A percentile compares a stretch with the other conserved stretches of the same genome.
Evolutionary conservation across 2,797 vertebrate genomes (phyloP).

Genomic region (Arrhamphus sclerolepis): DNA sequence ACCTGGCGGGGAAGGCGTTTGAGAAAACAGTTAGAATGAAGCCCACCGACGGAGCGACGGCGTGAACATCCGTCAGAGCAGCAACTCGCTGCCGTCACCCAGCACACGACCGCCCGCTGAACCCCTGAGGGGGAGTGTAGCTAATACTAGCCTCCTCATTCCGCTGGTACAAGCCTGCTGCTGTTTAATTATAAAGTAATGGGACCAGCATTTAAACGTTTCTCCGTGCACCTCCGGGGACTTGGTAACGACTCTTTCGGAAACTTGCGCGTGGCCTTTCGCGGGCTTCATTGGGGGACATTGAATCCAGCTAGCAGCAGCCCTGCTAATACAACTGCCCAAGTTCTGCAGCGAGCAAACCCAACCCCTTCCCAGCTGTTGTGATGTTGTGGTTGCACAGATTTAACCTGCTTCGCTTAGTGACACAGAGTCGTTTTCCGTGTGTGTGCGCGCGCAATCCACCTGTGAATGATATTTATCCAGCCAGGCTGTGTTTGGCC

Average conservation of each 20-base stretch:
- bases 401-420: background rate
- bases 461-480: conserved; percentile 21
- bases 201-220: too few relatives aligned
- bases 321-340: conserved; percentile 41
- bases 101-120: conserved; percentile 52
- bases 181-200: too few relatives aligned
- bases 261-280: conserved; percentile 58
- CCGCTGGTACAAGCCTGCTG: conserved; percentile 1
- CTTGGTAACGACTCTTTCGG: too few relatives aligned
- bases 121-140: background rate
- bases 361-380: background rate
- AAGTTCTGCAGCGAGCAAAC: conserved; percentile 42
- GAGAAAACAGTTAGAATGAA: background rate
- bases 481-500: conserved; percentile 52
- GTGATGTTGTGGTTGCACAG: background rate
- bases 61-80: conserved; percentile 41
- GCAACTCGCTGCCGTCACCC: conserved; percentile 54
- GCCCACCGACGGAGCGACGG: conserved; percentile 28
- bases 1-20: background rate
- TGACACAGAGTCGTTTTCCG: conserved; percentile 1
- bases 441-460: conserved; percentile 17
- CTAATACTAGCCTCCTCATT: conserved; percentile 21
- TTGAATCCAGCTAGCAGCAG: conserved; percentile 55
- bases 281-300: too few relatives aligned
- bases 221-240: too few relatives aligned